Percentiles rank a stretch among this genome's conserved stretches.
These are phyloP conservation scores for Epinephelus lanceolatus DNA, from an alignment of 2,113 vertebrate species.

Conservation along the genomic window DNA sequence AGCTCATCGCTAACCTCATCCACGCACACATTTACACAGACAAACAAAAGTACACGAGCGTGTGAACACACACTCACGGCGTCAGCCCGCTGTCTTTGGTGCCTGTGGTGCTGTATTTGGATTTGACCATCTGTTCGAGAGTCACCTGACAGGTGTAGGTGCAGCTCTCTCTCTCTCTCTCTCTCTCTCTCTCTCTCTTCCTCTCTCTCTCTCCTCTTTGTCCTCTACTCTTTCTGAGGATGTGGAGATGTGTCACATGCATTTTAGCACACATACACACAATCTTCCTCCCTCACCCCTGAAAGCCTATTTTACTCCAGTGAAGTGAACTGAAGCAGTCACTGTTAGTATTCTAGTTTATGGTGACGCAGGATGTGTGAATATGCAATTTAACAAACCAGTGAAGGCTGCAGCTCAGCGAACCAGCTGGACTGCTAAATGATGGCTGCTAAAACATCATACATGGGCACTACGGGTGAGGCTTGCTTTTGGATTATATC, in stretches of 20 bases:
- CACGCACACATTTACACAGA: slow-evolving; percentile 24
- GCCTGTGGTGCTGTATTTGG: slow-evolving; percentile 72
- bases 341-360: slow-evolving; percentile 14
- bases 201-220: slow-evolving; percentile 49
- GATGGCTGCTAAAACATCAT: not conserved
- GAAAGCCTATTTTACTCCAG: slow-evolving; percentile 14
- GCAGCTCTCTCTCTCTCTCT: slow-evolving; percentile 9
- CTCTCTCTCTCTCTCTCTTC: slow-evolving; percentile 26
- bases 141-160: slow-evolving; percentile 81
- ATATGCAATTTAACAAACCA: slow-evolving; percentile 50
- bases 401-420: slow-evolving; percentile 8
- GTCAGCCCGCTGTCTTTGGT: slow-evolving; percentile 46
- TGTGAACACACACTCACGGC: slow-evolving; percentile 47
- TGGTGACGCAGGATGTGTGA: slow-evolving; percentile 26
- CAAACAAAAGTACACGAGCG: slow-evolving; percentile 17
- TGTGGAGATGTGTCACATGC: slow-evolving; percentile 7
- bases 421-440: not conserved
- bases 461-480: not conserved
- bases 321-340: slow-evolving; percentile 33
- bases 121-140: slow-evolving; percentile 74
- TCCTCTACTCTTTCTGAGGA: slow-evolving; percentile 41
- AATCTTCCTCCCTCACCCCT: not conserved
- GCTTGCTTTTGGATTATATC: not conserved
- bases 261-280: slow-evolving; percentile 8
- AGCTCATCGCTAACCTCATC: slow-evolving; percentile 61